Conservation (phyloP, 2,888 invertebrate genomes). For the Metallyticus violacea region DNA sequence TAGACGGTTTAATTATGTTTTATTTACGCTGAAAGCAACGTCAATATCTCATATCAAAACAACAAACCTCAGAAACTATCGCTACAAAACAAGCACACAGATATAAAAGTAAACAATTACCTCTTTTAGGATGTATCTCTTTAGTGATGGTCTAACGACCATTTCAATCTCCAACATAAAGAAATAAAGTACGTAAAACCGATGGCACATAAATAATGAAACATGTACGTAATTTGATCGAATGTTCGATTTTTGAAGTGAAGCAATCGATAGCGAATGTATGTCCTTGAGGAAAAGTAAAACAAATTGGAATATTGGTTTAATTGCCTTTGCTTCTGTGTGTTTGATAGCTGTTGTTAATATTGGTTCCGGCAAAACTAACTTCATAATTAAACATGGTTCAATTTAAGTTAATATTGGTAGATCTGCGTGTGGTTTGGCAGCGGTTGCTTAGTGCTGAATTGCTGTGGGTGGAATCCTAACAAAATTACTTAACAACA, state of each 20-base stretch:
- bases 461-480: neutral
- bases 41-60: too few relatives aligned
- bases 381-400: neutral
- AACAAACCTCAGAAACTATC: too few relatives aligned
- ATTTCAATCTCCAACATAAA: neutral
- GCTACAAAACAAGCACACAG: too few relatives aligned
- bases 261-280: neutral
- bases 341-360: too few relatives aligned
- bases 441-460: neutral
- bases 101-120: neutral
- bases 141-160: neutral
- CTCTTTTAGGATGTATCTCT: neutral
- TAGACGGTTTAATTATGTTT: too few relatives aligned
- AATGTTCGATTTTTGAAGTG: neutral
- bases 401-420: neutral
- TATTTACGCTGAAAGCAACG: too few relatives aligned
- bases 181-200: neutral
- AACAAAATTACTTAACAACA: too few relatives aligned
- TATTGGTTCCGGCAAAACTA: neutral
- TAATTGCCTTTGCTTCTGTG: neutral
- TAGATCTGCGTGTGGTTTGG: neutral
- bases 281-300: neutral
- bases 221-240: neutral
- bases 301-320: neutral
- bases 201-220: neutral